A percentile compares a stretch with the other conserved stretches of the same genome.
These are phyloP conservation scores for Corythaixoides concolor DNA, from an alignment of 2,113 vertebrate genomes.

Conservation along the genomic window DNA sequence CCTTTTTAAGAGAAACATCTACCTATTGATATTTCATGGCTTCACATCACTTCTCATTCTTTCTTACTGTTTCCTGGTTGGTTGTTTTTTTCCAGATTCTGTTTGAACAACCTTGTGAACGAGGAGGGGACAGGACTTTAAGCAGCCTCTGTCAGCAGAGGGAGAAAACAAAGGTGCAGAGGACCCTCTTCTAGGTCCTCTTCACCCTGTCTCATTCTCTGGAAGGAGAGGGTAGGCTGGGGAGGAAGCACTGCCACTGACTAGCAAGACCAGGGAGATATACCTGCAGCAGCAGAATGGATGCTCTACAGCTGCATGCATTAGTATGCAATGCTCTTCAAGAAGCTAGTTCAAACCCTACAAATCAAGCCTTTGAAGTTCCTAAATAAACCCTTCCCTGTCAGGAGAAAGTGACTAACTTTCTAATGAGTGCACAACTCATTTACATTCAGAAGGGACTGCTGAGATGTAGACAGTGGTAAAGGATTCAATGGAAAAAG, in stretches of 20 bases:
- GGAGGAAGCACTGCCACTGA: not conserved
- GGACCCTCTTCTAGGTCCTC: not conserved
- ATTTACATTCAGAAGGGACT: not conserved
- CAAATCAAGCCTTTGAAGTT: not conserved
- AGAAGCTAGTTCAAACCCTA: not conserved
- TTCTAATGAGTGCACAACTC: not conserved
- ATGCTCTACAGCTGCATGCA: not conserved
- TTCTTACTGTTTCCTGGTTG: not conserved
- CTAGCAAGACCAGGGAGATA: not conserved
- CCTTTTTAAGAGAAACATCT: not conserved
- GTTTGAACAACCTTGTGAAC: not conserved
- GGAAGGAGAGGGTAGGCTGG: not conserved
- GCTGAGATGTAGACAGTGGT: not conserved
- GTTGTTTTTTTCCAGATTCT: not conserved
- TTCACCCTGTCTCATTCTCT: not conserved
- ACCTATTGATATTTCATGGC: not conserved
- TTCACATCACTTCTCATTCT: not conserved
- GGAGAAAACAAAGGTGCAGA: not conserved
- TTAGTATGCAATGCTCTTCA: not conserved
- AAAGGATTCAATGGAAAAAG: not conserved
- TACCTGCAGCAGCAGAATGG: not conserved
- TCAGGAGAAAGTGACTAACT: not conserved
- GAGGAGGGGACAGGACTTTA: not conserved
- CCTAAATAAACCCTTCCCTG: not conserved
- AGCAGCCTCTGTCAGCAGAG: not conserved